Evolutionary conservation across 2,797 vertebrate species (phyloP).

Genomic region (Gadopsis bispinosus): DNA sequence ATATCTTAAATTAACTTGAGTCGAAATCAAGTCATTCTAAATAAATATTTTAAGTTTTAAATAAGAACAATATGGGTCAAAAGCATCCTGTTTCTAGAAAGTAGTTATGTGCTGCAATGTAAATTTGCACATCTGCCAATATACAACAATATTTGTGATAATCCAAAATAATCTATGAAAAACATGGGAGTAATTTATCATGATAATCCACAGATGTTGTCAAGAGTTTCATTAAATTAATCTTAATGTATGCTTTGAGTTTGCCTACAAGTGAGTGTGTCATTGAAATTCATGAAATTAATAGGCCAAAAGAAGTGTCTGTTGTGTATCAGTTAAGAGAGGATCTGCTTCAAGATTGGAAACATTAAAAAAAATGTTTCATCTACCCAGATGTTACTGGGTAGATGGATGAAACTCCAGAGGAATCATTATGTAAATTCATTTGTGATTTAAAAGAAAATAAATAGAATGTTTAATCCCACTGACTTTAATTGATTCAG

Average conservation of each 20-base stretch:
- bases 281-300: background rate
- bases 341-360: background rate
- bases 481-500: background rate
- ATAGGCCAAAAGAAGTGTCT: background rate
- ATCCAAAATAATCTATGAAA: background rate
- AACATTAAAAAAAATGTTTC: background rate
- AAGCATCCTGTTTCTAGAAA: background rate
- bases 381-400: background rate
- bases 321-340: too few relatives aligned
- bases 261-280: background rate
- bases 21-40: background rate
- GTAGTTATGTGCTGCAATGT: background rate
- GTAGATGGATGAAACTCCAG: background rate
- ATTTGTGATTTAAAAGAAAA: background rate
- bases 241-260: background rate
- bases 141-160: slow-evolving; percentile 10
- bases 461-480: background rate
- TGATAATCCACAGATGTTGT: background rate
- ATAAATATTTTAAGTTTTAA: background rate
- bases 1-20: background rate
- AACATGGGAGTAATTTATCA: background rate
- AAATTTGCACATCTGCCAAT: slow-evolving; percentile 4
- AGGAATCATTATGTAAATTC: background rate
- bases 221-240: background rate
- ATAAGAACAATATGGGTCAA: background rate